Evolutionary conservation across 2,888 invertebrate genomes (phyloP), one percentile per base, ranked within the genome.

Genomic region (Tinea trinotella): DNA sequence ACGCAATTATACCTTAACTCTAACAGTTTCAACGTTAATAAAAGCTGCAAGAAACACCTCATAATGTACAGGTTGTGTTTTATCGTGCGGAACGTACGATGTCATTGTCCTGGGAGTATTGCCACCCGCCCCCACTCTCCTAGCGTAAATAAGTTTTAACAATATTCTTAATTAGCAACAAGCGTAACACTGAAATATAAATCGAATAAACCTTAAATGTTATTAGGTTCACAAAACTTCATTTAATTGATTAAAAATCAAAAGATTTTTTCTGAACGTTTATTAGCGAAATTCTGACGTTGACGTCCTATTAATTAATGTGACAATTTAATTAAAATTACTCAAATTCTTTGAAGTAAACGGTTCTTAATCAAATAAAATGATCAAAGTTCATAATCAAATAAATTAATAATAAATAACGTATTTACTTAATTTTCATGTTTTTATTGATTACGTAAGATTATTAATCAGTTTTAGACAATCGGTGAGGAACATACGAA

Each of bases 21-120:
- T 70, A 70, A 68, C 64, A 61, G 70, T 72, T 34, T 34, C 72
- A 65, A 63, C 61, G 63, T 62, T 65, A 69, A 64, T 69, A 73
- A 72, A 72, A 71, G 70, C 63, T 68, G 62, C 59, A 61, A 65
- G 67, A 65, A 69, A 67, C 67, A 69, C 67, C 71, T 74, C 69
- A 70, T 79, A 75, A 74, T 70, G 75, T 80, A 72, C 76, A 78
- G 78, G 74, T 74, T 75, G 74, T 58, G 59, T 72, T 83, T 80
- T 80, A 80, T 80, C 76, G 81, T 79, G 81, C 80, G 80, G 80
- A 83, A 83, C 82, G 77, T 70, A 71, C 74, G 73, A 79, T 81
- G 83, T 84, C 83, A 83, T 83, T 82, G 84, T 84, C 83, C 84
- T 79, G 69, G 68, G 72, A 64, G 68, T 68, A 68, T 61, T 68